These are phyloP conservation scores for Rhinopomastus cyanomelas DNA, from an alignment of 2,113 vertebrate species.

Conservation along the genomic window DNA sequence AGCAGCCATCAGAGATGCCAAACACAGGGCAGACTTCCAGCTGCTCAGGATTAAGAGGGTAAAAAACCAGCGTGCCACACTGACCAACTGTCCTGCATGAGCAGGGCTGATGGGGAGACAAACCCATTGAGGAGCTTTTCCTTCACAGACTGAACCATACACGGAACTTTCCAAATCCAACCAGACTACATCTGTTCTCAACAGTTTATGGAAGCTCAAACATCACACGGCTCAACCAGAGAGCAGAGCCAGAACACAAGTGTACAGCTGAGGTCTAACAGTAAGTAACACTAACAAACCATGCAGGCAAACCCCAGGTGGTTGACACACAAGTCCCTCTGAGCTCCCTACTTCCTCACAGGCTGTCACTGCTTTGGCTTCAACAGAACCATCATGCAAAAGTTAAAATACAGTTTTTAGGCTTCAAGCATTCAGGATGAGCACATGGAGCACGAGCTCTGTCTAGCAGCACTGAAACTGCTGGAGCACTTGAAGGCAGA, in stretches of 20 bases:
- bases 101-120: not conserved
- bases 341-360: not conserved
- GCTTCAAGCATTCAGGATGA: not conserved
- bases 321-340: not conserved
- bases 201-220: not conserved
- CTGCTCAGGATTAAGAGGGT: not conserved
- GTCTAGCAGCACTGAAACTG: not conserved
- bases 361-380: not conserved
- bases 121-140: not conserved
- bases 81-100: slow-evolving; percentile 1
- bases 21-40: not conserved
- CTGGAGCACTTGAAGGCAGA: not conserved
- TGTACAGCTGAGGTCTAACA: not conserved
- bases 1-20: not conserved
- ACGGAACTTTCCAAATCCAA: not conserved
- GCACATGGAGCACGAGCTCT: not conserved
- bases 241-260: not conserved
- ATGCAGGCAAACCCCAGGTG: not conserved
- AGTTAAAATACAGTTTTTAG: not conserved
- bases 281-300: not conserved
- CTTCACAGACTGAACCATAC: not conserved
- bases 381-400: not conserved
- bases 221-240: not conserved
- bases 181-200: not conserved
- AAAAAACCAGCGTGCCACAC: not conserved